phyloP scores from a whole-genome alignment of 2,888 invertebrate genomes.

The Acanthoscelides obtectus region DNA sequence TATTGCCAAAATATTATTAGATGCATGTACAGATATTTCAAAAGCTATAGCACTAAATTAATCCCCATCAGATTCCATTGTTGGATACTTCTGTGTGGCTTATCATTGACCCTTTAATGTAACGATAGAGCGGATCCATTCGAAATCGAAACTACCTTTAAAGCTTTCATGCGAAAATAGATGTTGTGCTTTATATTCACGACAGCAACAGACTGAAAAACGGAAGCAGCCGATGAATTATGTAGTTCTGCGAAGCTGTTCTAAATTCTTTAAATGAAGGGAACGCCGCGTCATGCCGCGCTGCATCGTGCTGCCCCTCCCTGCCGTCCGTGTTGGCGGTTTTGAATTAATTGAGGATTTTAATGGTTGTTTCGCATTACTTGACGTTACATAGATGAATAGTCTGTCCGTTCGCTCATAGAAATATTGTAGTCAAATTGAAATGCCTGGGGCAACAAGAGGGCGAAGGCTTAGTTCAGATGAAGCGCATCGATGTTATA shows the following conservation, averaged over 20 bases:
- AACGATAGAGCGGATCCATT: background rate
- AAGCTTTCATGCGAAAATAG: background rate
- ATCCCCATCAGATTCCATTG: too few relatives aligned
- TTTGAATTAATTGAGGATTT: background rate
- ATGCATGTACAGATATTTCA: too few relatives aligned
- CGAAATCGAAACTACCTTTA: background rate
- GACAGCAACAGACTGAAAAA: background rate
- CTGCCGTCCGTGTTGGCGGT: background rate
- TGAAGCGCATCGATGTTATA: too few relatives aligned
- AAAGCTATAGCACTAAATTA: too few relatives aligned
- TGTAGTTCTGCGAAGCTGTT: background rate
- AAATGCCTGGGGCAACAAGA: too few relatives aligned
- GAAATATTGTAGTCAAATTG: too few relatives aligned
- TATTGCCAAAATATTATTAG: too few relatives aligned
- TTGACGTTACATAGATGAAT: too few relatives aligned
- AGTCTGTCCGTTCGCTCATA: too few relatives aligned
- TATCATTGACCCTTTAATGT: background rate
- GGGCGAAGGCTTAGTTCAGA: too few relatives aligned
- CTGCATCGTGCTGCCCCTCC: too few relatives aligned
- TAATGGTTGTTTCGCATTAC: background rate
- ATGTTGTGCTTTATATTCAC: background rate
- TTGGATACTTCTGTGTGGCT: too few relatives aligned
- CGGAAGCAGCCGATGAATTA: background rate
- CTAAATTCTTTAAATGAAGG: background rate
- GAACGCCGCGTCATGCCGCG: background rate